Conservation (phyloP, 1,140 invertebrate species). For the Monochamus saltuarius region DNA sequence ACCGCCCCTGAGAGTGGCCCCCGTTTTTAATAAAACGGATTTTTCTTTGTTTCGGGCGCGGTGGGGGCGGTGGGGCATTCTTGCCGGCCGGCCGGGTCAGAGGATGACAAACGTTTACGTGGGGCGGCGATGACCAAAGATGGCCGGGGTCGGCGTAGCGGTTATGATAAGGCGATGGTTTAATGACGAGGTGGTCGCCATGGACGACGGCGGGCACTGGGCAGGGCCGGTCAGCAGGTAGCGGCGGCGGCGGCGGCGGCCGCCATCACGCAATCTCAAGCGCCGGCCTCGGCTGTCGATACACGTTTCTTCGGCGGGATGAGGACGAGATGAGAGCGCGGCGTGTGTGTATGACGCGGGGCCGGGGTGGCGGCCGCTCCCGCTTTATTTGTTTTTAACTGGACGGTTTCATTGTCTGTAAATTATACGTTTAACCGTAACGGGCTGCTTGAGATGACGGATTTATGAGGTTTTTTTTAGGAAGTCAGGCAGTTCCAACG, state of each 20-base stretch:
- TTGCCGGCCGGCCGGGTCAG: constrained; percentile 19
- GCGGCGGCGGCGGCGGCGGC: constrained; percentile 43
- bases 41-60: background rate
- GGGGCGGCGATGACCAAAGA: constrained; percentile 52
- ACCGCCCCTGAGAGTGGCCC: no score
- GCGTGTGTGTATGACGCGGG: no score
- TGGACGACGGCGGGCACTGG: constrained; percentile 52
- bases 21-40: no score
- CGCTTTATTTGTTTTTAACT: no score
- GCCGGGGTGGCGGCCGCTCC: no score
- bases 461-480: no score
- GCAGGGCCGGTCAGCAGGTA: constrained; percentile 51
- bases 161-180: constrained; percentile 58
- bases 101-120: constrained; percentile 11
- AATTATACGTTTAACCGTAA: no score
- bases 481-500: no score
- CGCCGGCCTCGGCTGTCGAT: constrained; percentile 30
- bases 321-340: background rate
- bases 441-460: no score
- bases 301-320: constrained; percentile 1
- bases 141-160: constrained; percentile 52
- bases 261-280: constrained; percentile 53
- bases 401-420: no score
- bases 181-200: constrained; percentile 56
- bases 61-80: constrained; percentile 18